A percentile compares a stretch with the other conserved stretches of the same genome.
Conservation (phyloP, 35 echinoderm and acorn worm species). For the Apostichopus japonicus region DNA sequence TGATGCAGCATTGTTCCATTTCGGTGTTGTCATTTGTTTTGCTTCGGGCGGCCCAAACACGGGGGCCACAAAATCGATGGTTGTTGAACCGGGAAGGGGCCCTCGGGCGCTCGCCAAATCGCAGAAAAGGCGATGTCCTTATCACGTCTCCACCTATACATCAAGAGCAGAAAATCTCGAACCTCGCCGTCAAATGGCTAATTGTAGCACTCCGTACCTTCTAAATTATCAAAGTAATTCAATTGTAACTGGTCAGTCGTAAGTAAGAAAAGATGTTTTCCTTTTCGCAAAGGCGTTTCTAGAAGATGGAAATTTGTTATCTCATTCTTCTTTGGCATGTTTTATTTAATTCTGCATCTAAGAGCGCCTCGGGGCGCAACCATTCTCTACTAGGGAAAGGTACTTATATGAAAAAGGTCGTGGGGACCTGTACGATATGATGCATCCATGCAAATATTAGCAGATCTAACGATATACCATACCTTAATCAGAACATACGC, state of each 20-base stretch:
- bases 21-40: slow-evolving; percentile 36
- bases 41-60: slow-evolving; percentile 51
- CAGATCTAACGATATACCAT: neutral
- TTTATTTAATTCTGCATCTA: slow-evolving; percentile 51
- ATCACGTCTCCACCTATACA: neutral
- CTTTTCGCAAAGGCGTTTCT: slow-evolving; percentile 50
- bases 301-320: slow-evolving; percentile 59
- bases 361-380: slow-evolving; percentile 11
- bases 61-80: slow-evolving; percentile 58
- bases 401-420: slow-evolving; percentile 23
- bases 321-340: slow-evolving; percentile 56
- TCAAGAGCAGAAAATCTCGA: neutral
- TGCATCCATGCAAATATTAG: neutral
- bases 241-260: slow-evolving; percentile 61
- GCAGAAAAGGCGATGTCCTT: slow-evolving; percentile 39
- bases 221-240: slow-evolving; percentile 53
- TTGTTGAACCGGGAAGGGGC: slow-evolving; percentile 50
- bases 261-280: slow-evolving; percentile 62
- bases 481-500: neutral
- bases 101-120: slow-evolving; percentile 29
- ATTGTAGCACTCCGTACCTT: slow-evolving; percentile 44
- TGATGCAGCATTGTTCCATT: slow-evolving; percentile 42
- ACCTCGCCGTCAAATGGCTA: slow-evolving; percentile 50
- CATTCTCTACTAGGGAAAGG: slow-evolving; percentile 11
- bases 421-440: neutral